Percentiles rank a stretch among this genome's conserved stretches.
Conservation (phyloP, 1,140 invertebrate genomes). For the Belonocnema kinseyi region DNA sequence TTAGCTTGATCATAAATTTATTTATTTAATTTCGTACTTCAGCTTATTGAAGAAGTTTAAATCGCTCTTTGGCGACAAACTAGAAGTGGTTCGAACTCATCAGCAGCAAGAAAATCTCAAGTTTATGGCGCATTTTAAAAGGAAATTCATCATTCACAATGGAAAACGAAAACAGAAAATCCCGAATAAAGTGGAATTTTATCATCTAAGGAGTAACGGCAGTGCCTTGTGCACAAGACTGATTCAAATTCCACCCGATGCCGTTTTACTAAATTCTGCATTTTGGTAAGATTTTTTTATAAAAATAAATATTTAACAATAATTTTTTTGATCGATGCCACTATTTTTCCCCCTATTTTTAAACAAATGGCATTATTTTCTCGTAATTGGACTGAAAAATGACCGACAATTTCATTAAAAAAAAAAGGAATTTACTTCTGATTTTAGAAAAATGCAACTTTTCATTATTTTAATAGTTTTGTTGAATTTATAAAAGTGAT, state of each 20-base stretch:
- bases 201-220: constrained; percentile 96
- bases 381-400: background rate
- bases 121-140: constrained; percentile 98
- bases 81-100: constrained; percentile 98
- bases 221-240: constrained; percentile 95
- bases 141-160: constrained; percentile 94
- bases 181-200: constrained; percentile 89
- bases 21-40: constrained; percentile 43
- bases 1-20: constrained; percentile 11
- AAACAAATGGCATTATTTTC: constrained; percentile 15
- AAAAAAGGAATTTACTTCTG: too few relatives aligned
- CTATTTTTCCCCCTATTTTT: too few relatives aligned
- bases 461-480: too few relatives aligned
- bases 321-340: too few relatives aligned
- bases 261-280: constrained; percentile 85
- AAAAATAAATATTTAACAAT: constrained; percentile 30
- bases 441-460: too few relatives aligned
- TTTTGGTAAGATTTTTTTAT: constrained; percentile 82
- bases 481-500: too few relatives aligned
- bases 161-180: constrained; percentile 87
- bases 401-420: too few relatives aligned
- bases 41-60: constrained; percentile 99
- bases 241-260: constrained; percentile 92
- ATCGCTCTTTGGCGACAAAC: constrained; percentile 93
- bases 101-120: constrained; percentile 99